Percentiles rank a stretch among this genome's conserved stretches.
Conservation (phyloP, 2,113 vertebrate genomes). For the Nannospalax galili region DNA sequence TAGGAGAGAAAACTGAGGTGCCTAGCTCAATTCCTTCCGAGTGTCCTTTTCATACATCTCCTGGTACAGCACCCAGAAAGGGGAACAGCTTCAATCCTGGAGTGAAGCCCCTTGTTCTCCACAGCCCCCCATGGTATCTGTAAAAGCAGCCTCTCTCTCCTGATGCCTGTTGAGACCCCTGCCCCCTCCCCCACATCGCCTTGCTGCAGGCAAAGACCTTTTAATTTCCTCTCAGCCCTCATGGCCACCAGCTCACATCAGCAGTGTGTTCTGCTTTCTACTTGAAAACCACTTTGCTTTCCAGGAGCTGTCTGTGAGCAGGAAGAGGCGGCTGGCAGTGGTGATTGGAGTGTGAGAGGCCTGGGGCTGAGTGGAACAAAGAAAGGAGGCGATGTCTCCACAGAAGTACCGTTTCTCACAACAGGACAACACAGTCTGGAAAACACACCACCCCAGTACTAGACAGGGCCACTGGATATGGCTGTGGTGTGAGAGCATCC, state of each 20-base stretch:
- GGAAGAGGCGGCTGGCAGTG: neutral
- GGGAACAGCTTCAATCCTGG: neutral
- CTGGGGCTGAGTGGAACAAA: neutral
- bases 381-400: neutral
- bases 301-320: neutral
- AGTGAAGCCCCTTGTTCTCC: neutral
- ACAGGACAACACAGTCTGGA: neutral
- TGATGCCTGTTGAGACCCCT: fast-evolving
- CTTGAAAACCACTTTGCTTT: neutral
- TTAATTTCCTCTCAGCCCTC: neutral
- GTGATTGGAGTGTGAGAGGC: fast-evolving
- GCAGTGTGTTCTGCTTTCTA: neutral
- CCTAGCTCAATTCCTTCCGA: too few relatives aligned
- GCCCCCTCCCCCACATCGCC: fast-evolving
- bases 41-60: neutral
- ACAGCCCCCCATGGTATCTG: fast-evolving
- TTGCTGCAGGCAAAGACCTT: neutral
- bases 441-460: neutral
- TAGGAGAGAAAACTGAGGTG: neutral
- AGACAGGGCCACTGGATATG: fast-evolving
- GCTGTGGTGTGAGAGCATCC: neutral
- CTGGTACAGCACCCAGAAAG: neutral
- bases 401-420: neutral
- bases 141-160: neutral
- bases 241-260: neutral